Evolutionary conservation across 1,140 invertebrate genomes (phyloP).

Genomic region (Drosophila bipectinata): DNA sequence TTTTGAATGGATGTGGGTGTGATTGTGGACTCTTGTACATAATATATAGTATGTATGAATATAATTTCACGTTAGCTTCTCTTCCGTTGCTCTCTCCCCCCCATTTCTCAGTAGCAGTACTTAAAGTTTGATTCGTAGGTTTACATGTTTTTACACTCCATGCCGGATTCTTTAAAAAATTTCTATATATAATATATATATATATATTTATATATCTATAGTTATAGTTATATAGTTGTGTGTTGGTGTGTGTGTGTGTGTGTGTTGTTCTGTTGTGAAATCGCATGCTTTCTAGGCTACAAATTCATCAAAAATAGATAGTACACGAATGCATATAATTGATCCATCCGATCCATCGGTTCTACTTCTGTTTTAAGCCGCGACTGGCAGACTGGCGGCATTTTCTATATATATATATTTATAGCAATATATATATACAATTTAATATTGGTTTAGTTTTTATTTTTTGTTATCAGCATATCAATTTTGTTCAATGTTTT

Average conservation of each 20-base stretch:
- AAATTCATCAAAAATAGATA: constrained; percentile 49
- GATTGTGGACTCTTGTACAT: constrained; percentile 14
- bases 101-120: constrained; percentile 22
- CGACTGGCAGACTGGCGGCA: constrained; percentile 49
- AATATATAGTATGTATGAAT: constrained; percentile 26
- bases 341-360: neutral
- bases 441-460: constrained; percentile 6
- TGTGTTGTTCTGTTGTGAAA: constrained; percentile 10
- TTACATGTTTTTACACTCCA: constrained; percentile 30
- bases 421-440: constrained; percentile 11
- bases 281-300: constrained; percentile 38
- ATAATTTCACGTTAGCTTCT: constrained; percentile 43
- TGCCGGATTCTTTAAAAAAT: constrained; percentile 31
- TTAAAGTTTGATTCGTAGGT: constrained; percentile 35
- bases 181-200: constrained; percentile 7
- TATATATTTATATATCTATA: constrained; percentile 22
- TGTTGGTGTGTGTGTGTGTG: constrained; percentile 9
- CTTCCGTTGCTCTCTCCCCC: constrained; percentile 18
- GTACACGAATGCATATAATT: constrained; percentile 11
- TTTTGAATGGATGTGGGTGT: neutral
- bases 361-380: constrained; percentile 24
- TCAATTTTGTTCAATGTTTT: constrained; percentile 65
- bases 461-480: constrained; percentile 27
- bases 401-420: constrained; percentile 32
- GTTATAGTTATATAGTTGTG: constrained; percentile 32